These are phyloP conservation scores for Lutjanus erythropterus DNA, from an alignment of 2,113 vertebrate genomes.

Conservation along the genomic window DNA sequence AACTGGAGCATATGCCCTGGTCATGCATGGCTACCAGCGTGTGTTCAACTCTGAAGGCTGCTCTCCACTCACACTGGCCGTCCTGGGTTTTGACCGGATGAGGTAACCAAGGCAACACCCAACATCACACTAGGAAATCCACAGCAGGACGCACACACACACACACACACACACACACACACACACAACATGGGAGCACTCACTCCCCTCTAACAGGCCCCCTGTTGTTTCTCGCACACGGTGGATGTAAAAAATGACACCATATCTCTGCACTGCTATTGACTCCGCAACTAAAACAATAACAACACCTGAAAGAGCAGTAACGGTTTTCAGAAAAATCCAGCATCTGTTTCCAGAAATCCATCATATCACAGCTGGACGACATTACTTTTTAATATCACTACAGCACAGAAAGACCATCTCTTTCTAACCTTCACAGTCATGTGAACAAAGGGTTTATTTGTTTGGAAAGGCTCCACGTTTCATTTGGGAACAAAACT, in stretches of 20 bases:
- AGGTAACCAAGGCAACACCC: conserved; percentile 72
- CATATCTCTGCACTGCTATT: conserved; percentile 2
- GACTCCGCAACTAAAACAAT: conserved; percentile 1
- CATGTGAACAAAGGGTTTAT: background rate
- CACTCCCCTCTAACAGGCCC: conserved; percentile 13
- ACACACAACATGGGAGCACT: background rate
- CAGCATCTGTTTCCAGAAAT: background rate
- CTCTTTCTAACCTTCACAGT: background rate
- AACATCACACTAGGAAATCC: conserved; percentile 39
- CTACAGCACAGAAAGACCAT: background rate
- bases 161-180: conserved; percentile 23
- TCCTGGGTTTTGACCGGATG: conserved; percentile 51
- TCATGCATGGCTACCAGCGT: conserved; percentile 53
- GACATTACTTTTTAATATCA: background rate
- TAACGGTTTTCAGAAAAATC: background rate
- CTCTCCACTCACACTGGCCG: background rate
- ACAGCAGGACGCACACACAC: conserved; percentile 36
- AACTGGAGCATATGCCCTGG: conserved; percentile 40
- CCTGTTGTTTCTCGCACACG: conserved; percentile 20
- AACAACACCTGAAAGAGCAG: background rate
- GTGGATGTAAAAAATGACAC: conserved; percentile 13
- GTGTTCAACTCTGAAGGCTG: conserved; percentile 9
- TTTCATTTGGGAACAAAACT: conserved; percentile 14
- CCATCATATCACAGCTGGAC: background rate
- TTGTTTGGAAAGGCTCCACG: background rate